These are phyloP conservation scores for Chymomyza fuscimana DNA, from an alignment of 2,888 invertebrate species.

Conservation along the genomic window DNA sequence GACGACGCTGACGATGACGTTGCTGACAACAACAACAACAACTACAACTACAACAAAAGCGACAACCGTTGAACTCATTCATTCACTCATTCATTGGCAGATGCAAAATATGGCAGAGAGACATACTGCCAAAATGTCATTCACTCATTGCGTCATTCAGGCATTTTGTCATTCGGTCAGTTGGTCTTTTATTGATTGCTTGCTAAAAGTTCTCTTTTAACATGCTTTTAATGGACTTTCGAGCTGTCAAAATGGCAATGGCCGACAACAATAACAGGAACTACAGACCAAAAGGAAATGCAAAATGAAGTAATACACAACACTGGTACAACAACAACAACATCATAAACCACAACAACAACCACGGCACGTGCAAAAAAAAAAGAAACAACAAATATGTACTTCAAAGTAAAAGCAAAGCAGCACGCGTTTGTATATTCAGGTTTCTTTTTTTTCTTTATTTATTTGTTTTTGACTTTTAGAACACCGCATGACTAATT, in stretches of 20 bases:
- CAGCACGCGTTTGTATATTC: slow-evolving; percentile 20
- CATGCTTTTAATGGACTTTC: slow-evolving; percentile 55
- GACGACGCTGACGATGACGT: slow-evolving; percentile 39
- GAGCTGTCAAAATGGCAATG: slow-evolving; percentile 24
- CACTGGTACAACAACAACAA: neutral
- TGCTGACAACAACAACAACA: neutral
- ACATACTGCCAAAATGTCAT: slow-evolving; percentile 30
- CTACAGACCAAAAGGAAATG: slow-evolving; percentile 36
- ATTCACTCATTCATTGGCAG: slow-evolving; percentile 50
- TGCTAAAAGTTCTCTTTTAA: slow-evolving; percentile 41
- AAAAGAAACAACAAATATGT: slow-evolving; percentile 16
- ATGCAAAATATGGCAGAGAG: slow-evolving; percentile 7
- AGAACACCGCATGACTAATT: neutral
- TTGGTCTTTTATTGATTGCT: slow-evolving; percentile 37
- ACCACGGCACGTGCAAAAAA: slow-evolving; percentile 40
- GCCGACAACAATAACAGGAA: slow-evolving; percentile 27
- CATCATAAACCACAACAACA: neutral
- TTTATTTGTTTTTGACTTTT: neutral
- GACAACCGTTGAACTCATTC: slow-evolving; percentile 61
- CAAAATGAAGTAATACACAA: slow-evolving; percentile 13
- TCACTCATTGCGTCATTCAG: slow-evolving; percentile 12
- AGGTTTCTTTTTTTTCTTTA: slow-evolving; percentile 18
- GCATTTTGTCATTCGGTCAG: slow-evolving; percentile 18
- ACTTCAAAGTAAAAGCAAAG: slow-evolving; percentile 30
- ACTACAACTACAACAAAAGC: neutral